Base-by-base conservation (phyloP, 2,888 invertebrate genomes). In the Pegoplata infirma region DNA sequence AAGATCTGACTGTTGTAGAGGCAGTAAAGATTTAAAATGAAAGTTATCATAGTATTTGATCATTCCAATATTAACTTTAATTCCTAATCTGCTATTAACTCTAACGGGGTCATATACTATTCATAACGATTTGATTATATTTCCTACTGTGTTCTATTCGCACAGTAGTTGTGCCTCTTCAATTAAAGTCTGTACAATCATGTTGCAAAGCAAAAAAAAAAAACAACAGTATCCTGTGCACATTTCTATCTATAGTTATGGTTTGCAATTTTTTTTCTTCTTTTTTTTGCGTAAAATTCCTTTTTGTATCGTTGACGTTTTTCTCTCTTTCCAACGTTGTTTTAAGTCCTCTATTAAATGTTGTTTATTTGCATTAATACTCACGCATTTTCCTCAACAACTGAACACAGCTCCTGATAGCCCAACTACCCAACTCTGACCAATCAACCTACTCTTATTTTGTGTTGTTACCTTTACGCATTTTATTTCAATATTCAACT, bases 401-500 rank as follows among this genome's bases (percentile, higher is more conserved):
- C n/a, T n/a, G n/a, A n/a, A n/a, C 19, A 44, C 19, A 21, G 59
- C 23, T 5, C 28, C 21, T n/a, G 14, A n/a, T 25, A 25, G 21
- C 10, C 40, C 12, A 14, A 12, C 51, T 19, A 36, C 47, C 32
- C 53, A 59, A 36, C 23, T 7, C 46, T n/a, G 28, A 56, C 19
- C 17, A 28, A 56, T 47, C 8, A n/a, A 12, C 47, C 19, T 12
- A 47, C 25, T 16, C 28, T 40, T 49, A 14, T 32, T 14, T 19
- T 21, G 19, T 46, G 17, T n/a, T n/a, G n/a, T 17, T 55, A 74
- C 73, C 78, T 74, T 71, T 66, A 74, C 78, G 78, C 78, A 78
- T 69, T 73, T 68, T 51, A 56, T 73, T 73, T 77, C 63, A 47
- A 58, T 44, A 77, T 72, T 56, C 61, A 58, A 25, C 66, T 66